These are phyloP conservation scores for Gambusia holbrooki DNA, from an alignment of 2,113 vertebrate genomes.

Conservation along the genomic window DNA sequence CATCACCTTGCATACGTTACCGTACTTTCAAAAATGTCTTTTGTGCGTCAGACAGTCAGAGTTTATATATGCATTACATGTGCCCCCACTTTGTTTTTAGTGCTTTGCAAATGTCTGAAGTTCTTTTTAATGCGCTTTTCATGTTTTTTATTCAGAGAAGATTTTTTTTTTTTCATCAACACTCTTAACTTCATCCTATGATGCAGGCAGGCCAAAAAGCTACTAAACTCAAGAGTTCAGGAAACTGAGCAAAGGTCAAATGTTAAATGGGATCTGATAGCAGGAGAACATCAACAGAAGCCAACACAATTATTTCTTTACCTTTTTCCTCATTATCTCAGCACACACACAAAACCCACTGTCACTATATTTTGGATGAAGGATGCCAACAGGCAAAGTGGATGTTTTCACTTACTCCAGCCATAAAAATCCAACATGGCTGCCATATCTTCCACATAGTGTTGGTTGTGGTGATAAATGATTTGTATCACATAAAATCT, in stretches of 20 bases:
- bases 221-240: background rate
- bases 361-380: too few relatives aligned
- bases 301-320: background rate
- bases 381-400: too few relatives aligned
- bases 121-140: background rate
- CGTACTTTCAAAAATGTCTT: background rate
- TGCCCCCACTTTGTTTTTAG: background rate
- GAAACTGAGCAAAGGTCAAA: background rate
- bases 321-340: background rate
- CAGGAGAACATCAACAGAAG: too few relatives aligned
- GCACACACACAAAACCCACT: background rate
- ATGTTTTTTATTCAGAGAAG: background rate
- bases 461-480: background rate
- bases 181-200: background rate
- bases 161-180: background rate
- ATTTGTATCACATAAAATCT: background rate
- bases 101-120: background rate
- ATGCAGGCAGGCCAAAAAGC: background rate
- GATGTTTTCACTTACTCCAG: background rate
- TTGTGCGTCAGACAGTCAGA: background rate
- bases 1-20: background rate
- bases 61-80: background rate
- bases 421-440: background rate
- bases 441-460: background rate
- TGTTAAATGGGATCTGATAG: background rate